Percentiles rank a stretch among this genome's conserved stretches.
Conservation (phyloP, 1,140 invertebrate genomes). For the Cydia fagiglandana region DNA sequence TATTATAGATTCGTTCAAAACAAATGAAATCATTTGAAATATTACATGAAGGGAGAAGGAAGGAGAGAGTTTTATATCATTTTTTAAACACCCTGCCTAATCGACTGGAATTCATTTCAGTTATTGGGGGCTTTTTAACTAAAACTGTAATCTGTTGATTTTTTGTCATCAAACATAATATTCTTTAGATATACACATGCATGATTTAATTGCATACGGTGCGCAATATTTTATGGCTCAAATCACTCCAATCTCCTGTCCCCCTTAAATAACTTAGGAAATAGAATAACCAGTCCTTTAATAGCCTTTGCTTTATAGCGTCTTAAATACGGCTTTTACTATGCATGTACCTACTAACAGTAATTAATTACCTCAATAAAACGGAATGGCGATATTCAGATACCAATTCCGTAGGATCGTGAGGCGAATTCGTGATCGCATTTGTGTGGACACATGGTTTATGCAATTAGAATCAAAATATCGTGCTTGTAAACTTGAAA, state of each 20-base stretch:
- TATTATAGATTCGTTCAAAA: too few relatives aligned
- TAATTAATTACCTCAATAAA: constrained; percentile 26
- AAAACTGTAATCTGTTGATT: too few relatives aligned
- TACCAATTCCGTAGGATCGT: constrained; percentile 8
- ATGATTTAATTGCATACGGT: too few relatives aligned
- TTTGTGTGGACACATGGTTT: constrained; percentile 10
- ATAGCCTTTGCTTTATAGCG: constrained; percentile 6
- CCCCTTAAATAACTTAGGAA: background rate
- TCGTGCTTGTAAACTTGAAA: background rate
- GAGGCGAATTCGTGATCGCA: constrained; percentile 8
- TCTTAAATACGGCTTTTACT: constrained; percentile 4
- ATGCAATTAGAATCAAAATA: constrained; percentile 16
- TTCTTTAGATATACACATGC: too few relatives aligned
- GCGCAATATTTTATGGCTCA: too few relatives aligned
- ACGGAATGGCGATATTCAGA: background rate
- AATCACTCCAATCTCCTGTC: background rate
- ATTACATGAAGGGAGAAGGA: too few relatives aligned
- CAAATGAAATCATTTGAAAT: too few relatives aligned
- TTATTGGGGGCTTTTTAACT: too few relatives aligned
- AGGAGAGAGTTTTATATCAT: too few relatives aligned
- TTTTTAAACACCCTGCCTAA: too few relatives aligned
- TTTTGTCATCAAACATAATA: too few relatives aligned
- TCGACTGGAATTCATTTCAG: too few relatives aligned
- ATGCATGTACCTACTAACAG: constrained; percentile 9
- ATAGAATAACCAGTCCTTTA: background rate